These are phyloP conservation scores for Saxicola maurus DNA, from an alignment of 2,797 vertebrate genomes.

Conservation along the genomic window DNA sequence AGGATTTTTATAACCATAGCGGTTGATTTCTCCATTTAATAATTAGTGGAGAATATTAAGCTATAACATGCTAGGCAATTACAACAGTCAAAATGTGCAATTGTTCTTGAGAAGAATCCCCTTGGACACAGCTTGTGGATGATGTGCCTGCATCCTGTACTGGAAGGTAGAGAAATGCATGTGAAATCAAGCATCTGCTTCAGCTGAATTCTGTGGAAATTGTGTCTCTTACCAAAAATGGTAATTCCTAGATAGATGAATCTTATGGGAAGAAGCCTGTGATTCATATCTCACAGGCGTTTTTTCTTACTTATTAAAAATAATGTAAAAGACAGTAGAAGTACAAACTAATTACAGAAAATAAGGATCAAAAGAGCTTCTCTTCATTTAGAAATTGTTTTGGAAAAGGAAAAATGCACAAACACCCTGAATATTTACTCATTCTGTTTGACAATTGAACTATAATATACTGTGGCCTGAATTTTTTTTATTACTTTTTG, in stretches of 20 bases:
- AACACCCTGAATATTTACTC: not conserved
- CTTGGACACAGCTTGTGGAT: not conserved
- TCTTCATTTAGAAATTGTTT: not conserved
- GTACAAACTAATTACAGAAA: not conserved
- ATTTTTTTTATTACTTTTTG: not conserved
- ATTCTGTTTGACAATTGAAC: not conserved
- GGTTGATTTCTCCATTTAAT: not conserved
- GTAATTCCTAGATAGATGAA: not conserved
- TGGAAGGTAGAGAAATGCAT: not conserved
- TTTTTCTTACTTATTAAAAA: not conserved
- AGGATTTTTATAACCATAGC: slow-evolving; percentile 11
- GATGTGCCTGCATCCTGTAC: not conserved
- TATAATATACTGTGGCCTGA: not conserved
- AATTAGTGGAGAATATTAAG: not conserved
- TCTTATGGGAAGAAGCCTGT: not conserved
- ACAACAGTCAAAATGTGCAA: not conserved
- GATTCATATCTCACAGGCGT: not conserved
- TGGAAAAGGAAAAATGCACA: not conserved
- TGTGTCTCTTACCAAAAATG: slow-evolving; percentile 47
- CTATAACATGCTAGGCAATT: not conserved
- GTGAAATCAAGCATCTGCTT: slow-evolving; percentile 19
- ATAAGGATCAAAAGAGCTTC: not conserved
- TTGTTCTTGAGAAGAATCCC: not conserved
- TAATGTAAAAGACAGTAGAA: not conserved
- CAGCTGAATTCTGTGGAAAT: slow-evolving; percentile 20